A percentile compares a stretch with the other conserved stretches of the same genome.
Evolutionary conservation across 2,797 vertebrate genomes (phyloP).

Genomic region (Crenuchus spilurus): DNA sequence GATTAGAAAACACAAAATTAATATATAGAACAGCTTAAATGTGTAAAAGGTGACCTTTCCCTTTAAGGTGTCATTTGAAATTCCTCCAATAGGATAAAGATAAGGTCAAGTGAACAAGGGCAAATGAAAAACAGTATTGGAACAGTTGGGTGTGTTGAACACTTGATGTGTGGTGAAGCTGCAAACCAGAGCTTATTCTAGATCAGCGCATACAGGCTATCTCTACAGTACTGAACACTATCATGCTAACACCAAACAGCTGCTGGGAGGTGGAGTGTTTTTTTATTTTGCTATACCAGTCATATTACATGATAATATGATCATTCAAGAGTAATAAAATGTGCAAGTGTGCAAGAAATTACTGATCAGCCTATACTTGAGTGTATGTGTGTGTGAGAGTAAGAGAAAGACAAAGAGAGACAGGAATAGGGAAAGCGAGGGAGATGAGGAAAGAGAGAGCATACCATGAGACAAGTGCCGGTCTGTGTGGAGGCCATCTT

Average conservation of each 20-base stretch:
- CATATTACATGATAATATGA: neutral
- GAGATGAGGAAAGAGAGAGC: neutral
- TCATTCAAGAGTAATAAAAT: neutral
- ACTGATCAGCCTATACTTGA: neutral
- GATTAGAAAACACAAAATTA: too few relatives aligned
- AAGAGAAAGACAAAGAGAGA: neutral
- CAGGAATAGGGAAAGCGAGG: neutral
- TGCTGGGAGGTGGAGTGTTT: neutral
- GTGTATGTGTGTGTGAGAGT: constrained; percentile 9
- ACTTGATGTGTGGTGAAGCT: neutral
- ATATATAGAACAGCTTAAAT: too few relatives aligned
- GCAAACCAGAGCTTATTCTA: neutral
- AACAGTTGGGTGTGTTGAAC: neutral
- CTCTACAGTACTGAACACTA: constrained; percentile 8
- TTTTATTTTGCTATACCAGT: neutral
- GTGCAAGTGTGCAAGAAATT: neutral
- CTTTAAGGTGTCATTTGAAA: too few relatives aligned
- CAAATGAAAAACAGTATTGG: neutral
- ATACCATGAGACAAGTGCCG: constrained; percentile 94
- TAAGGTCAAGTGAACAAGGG: neutral
- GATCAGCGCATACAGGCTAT: neutral
- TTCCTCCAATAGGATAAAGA: too few relatives aligned
- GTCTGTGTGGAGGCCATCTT: constrained; percentile 98
- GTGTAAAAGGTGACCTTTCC: too few relatives aligned
- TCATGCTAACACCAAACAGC: neutral